phyloP scores from a whole-genome alignment of 2,113 vertebrate genomes.

The Lipophrys pholis region DNA sequence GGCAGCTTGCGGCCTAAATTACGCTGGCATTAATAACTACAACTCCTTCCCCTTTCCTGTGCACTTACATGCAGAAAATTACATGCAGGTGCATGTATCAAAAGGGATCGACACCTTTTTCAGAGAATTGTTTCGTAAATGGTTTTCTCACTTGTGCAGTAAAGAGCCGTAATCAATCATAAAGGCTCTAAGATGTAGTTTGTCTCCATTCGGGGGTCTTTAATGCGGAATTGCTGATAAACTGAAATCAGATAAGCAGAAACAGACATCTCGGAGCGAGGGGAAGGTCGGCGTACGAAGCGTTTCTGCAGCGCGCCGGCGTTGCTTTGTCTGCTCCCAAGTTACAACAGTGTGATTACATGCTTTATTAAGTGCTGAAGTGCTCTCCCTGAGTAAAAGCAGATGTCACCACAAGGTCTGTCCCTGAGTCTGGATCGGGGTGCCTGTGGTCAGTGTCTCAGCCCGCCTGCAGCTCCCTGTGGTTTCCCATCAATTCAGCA shows the following conservation, averaged over 20 bases:
- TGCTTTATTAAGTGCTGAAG: constrained; percentile 83
- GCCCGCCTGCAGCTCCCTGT: constrained; percentile 54
- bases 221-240: constrained; percentile 63
- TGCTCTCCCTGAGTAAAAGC: constrained; percentile 82
- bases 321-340: constrained; percentile 67
- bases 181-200: constrained; percentile 49
- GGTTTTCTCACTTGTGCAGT: constrained; percentile 42
- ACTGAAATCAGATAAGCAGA: constrained; percentile 58
- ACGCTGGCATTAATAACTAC: constrained; percentile 64
- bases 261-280: constrained; percentile 55
- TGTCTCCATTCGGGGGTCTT: constrained; percentile 46
- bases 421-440: constrained; percentile 74
- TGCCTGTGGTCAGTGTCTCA: constrained; percentile 77
- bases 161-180: constrained; percentile 68
- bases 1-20: constrained; percentile 67
- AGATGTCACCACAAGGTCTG: constrained; percentile 82
- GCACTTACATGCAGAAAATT: constrained; percentile 71
- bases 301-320: constrained; percentile 6
- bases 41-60: constrained; percentile 57
- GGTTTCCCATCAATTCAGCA: constrained; percentile 56
- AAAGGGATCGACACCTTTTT: constrained; percentile 57
- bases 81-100: constrained; percentile 73
- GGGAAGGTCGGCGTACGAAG: constrained; percentile 12
- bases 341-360: constrained; percentile 78
- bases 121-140: constrained; percentile 49